Evolutionary conservation across 1,140 invertebrate genomes (phyloP).

Genomic region (Drosophila mauritiana): DNA sequence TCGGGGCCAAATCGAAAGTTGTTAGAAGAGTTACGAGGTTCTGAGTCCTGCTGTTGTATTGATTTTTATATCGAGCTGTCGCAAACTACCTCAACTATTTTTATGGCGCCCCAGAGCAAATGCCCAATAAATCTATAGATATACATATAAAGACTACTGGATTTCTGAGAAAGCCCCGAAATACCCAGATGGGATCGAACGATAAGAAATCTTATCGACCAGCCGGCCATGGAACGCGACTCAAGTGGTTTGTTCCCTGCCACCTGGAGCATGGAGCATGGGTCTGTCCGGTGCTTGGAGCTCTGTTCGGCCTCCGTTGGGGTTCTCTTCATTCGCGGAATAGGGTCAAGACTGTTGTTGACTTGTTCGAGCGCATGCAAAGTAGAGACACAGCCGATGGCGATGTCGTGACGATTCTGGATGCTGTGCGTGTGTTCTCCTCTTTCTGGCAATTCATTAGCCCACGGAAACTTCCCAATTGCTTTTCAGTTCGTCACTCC

Average conservation of each 20-base stretch:
- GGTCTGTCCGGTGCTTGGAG: constrained; percentile 26
- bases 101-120: constrained; percentile 1
- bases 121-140: constrained; percentile 1
- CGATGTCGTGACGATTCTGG: constrained; percentile 55
- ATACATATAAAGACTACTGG: neutral
- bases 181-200: constrained; percentile 6
- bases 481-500: constrained; percentile 19
- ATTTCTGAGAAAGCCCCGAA: constrained; percentile 4
- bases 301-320: constrained; percentile 10
- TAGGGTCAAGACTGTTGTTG: constrained; percentile 64
- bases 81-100: constrained; percentile 23
- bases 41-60: constrained; percentile 13
- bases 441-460: constrained; percentile 60
- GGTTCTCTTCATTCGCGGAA: constrained; percentile 28
- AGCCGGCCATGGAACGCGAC: neutral
- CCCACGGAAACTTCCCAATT: constrained; percentile 35
- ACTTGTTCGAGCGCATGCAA: constrained; percentile 52
- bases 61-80: constrained; percentile 29
- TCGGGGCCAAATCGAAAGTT: constrained; percentile 17
- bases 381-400: constrained; percentile 25
- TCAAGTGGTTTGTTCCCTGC: constrained; percentile 34
- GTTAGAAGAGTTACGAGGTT: constrained; percentile 10
- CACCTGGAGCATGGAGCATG: constrained; percentile 10
- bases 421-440: constrained; percentile 56
- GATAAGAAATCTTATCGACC: constrained; percentile 38